Evolutionary conservation across 2,797 vertebrate species (phyloP).

Genomic region (Myotis findleyi): DNA sequence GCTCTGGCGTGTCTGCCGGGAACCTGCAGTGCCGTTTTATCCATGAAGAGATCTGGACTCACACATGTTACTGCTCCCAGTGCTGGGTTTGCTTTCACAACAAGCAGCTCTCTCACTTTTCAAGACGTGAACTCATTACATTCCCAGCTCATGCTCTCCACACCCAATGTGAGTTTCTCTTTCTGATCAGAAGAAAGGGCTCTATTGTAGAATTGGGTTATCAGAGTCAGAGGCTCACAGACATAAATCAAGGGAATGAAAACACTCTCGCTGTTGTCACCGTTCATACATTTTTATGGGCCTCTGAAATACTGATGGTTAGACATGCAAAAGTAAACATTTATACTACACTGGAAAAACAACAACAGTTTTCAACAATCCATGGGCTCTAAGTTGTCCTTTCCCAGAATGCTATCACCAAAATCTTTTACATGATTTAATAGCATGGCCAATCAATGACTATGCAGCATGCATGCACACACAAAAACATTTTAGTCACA

Average conservation of each 20-base stretch:
- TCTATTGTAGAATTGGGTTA: slow-evolving; percentile 51
- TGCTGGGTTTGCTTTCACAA: not conserved
- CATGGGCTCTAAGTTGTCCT: slow-evolving; percentile 24
- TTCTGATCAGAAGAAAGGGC: slow-evolving; percentile 58
- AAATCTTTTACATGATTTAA: slow-evolving; percentile 53
- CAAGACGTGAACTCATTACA: not conserved
- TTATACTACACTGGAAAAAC: slow-evolving; percentile 68
- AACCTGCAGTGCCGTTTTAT: not conserved
- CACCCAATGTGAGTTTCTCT: not conserved
- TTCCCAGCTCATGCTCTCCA: slow-evolving; percentile 5
- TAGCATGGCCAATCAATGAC: not conserved
- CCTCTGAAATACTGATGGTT: slow-evolving; percentile 71
- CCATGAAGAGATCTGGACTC: not conserved
- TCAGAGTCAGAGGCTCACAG: slow-evolving; percentile 50
- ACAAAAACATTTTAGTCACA: slow-evolving; percentile 17
- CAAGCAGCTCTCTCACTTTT: not conserved
- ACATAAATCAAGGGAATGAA: slow-evolving; percentile 60
- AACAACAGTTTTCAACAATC: slow-evolving; percentile 63
- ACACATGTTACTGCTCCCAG: not conserved
- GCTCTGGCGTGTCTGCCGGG: not conserved
- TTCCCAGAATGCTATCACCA: slow-evolving; percentile 6
- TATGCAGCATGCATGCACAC: not conserved
- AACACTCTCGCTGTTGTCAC: slow-evolving; percentile 53
- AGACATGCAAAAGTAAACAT: slow-evolving; percentile 74
- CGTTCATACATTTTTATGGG: slow-evolving; percentile 69